These are phyloP conservation scores for Cheilosia impressa DNA, from an alignment of 2,888 invertebrate species.

Conservation along the genomic window DNA sequence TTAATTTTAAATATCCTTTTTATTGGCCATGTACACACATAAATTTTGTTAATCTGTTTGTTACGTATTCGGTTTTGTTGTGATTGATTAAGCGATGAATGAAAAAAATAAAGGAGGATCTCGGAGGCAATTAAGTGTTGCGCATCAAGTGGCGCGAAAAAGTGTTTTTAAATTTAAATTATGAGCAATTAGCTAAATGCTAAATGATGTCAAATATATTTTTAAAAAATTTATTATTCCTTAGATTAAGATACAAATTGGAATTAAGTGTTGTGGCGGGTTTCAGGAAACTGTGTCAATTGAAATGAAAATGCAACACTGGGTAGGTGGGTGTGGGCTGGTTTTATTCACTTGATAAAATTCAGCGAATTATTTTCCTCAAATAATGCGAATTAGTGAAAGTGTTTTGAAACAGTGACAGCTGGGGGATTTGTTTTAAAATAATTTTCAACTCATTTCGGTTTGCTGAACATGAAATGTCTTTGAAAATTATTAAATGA, in stretches of 20 bases:
- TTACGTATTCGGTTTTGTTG: slow-evolving; percentile 11
- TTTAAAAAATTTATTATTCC: slow-evolving; percentile 26
- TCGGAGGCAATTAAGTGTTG: slow-evolving; percentile 23
- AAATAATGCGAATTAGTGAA: too few relatives aligned
- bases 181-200: slow-evolving; percentile 21
- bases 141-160: slow-evolving; percentile 22
- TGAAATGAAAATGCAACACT: slow-evolving; percentile 29
- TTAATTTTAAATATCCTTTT: slow-evolving; percentile 38
- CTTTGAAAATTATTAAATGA: too few relatives aligned
- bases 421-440: too few relatives aligned
- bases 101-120: slow-evolving; percentile 17
- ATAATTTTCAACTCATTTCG: too few relatives aligned
- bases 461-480: too few relatives aligned
- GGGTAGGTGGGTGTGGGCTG: background rate
- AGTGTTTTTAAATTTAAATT: slow-evolving; percentile 42
- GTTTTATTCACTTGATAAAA: slow-evolving; percentile 36
- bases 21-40: background rate
- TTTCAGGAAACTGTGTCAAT: slow-evolving; percentile 29
- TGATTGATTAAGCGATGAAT: slow-evolving; percentile 53
- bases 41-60: slow-evolving; percentile 1
- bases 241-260: slow-evolving; percentile 33
- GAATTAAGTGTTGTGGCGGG: slow-evolving; percentile 24
- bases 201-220: slow-evolving; percentile 33
- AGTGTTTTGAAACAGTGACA: too few relatives aligned
- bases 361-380: background rate